These are phyloP conservation scores for Felis catus DNA, from an alignment of 2,113 vertebrate species.

Conservation along the genomic window F.catus_Fca126_mat1.0 CM031412.1:131838501-131839000, in stretches of 20 bases:
- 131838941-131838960: not conserved
- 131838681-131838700: not conserved
- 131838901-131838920: not conserved
- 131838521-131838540: not conserved
- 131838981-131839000: not conserved
- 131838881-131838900: not conserved
- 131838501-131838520: not conserved
- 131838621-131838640: not conserved
- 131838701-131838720: not conserved
- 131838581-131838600: not conserved
- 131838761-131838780: not conserved
- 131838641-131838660: not conserved
- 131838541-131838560: not conserved
- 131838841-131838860: conserved; percentile 5
- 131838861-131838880: not conserved
- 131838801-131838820: not conserved
- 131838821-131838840: not conserved
- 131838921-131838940: not conserved
- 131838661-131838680: not conserved
- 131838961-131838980: not conserved
- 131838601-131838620: conserved; percentile 4
- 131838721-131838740: not conserved
- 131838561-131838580: not conserved
- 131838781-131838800: not conserved
- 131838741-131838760: not conserved